Conservation (phyloP, 1,140 invertebrate genomes). For the Trachymyrmex septentrionalis region DNA sequence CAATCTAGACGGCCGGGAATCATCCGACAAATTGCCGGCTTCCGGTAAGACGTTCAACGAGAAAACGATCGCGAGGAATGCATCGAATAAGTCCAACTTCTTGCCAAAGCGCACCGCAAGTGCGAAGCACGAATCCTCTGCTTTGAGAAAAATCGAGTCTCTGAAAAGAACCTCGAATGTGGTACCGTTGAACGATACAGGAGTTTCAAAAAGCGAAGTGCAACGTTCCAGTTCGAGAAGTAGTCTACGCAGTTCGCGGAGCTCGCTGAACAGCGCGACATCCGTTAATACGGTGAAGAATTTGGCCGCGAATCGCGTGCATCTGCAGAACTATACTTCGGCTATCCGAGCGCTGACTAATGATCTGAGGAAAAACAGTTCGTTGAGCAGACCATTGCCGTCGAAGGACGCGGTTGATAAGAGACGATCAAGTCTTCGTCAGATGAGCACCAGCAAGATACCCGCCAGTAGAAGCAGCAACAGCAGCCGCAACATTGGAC, state of each 20-base stretch:
- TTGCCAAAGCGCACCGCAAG: conserved; percentile 79
- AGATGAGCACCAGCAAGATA: conserved; percentile 83
- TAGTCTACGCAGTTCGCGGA: conserved; percentile 92
- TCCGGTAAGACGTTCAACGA: conserved; percentile 46
- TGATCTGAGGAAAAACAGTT: conserved; percentile 80
- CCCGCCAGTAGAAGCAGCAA: conserved; percentile 91
- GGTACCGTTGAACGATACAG: neutral
- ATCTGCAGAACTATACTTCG: conserved; percentile 83
- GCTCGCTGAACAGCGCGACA: conserved; percentile 93
- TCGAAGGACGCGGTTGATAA: conserved; percentile 83
- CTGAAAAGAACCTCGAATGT: conserved; percentile 57
- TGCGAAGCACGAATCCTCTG: conserved; percentile 75
- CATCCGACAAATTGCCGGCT: conserved; percentile 13
- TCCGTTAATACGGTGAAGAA: conserved; percentile 93
- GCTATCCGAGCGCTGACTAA: conserved; percentile 83
- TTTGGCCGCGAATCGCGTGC: conserved; percentile 84
- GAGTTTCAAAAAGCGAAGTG: conserved; percentile 82
- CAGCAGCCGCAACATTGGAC: conserved; percentile 90
- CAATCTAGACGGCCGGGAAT: neutral
- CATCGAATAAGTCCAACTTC: conserved; percentile 77
- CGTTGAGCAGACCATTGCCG: conserved; percentile 64
- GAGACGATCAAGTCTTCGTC: conserved; percentile 73
- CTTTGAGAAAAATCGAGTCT: conserved; percentile 70
- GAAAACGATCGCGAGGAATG: conserved; percentile 34
- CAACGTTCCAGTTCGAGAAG: conserved; percentile 90